phyloP scores from a whole-genome alignment of 2,888 invertebrate genomes.

The Anoncus sp. region DNA sequence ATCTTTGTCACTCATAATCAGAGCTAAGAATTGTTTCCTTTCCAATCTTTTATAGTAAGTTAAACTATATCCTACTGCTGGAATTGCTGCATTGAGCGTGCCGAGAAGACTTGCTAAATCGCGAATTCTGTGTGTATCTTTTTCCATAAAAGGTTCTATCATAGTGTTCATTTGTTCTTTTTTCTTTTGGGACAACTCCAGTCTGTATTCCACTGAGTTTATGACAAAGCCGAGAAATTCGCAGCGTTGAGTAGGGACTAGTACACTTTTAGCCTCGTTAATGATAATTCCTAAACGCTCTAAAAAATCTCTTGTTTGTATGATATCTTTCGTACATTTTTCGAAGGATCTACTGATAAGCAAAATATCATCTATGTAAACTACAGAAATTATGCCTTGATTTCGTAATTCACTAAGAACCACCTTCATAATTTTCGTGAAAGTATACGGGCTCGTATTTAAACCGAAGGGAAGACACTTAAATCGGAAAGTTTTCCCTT shows the following conservation, averaged over 20 bases:
- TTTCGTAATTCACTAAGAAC: conserved; percentile 1
- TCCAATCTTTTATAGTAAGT: conserved; percentile 28
- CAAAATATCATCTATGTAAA: conserved; percentile 24
- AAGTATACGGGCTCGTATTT: conserved; percentile 23
- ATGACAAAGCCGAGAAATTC: conserved; percentile 23
- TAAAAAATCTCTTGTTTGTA: not conserved
- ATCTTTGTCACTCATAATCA: conserved; percentile 14
- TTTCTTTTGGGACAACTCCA: conserved; percentile 17
- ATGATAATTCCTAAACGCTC: conserved; percentile 33
- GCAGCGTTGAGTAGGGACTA: conserved; percentile 4
- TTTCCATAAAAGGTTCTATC: conserved; percentile 6
- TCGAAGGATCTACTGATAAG: not conserved
- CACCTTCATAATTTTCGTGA: conserved; percentile 29
- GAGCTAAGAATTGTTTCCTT: conserved; percentile 26
- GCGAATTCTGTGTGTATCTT: conserved; percentile 11
- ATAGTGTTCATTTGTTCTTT: conserved; percentile 15
- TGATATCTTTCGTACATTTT: not conserved
- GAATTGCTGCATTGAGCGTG: conserved; percentile 18
- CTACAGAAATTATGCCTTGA: conserved; percentile 6
- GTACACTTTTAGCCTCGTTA: conserved; percentile 17
- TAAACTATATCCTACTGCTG: conserved; percentile 24
- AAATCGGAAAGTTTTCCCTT: conserved; percentile 23
- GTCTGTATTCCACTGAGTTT: conserved; percentile 9
- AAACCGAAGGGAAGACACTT: conserved; percentile 31
- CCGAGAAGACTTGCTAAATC: conserved; percentile 24